Percentiles rank a stretch among this genome's conserved stretches.
Evolutionary conservation across 2,113 vertebrate genomes (phyloP).

Genomic region (Stercorarius parasiticus): DNA sequence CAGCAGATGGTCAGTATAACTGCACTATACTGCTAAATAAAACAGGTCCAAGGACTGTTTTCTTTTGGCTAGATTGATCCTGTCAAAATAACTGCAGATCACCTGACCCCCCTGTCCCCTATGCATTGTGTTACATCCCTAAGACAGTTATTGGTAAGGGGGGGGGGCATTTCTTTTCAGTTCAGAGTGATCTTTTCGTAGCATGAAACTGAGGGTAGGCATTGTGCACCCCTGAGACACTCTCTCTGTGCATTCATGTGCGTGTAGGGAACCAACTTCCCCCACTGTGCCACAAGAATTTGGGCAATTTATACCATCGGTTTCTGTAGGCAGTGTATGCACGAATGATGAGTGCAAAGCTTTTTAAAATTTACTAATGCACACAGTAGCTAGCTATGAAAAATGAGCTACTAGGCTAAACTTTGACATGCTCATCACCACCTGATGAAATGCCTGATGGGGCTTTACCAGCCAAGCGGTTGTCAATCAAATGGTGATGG

Average conservation of each 20-base stretch:
- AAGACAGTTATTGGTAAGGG: background rate
- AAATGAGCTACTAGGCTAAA: background rate
- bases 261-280: background rate
- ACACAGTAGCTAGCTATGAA: background rate
- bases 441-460: background rate
- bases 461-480: background rate
- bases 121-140: background rate
- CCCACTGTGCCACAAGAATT: rapidly evolving
- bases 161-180: background rate
- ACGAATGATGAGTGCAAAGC: background rate
- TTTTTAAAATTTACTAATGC: background rate
- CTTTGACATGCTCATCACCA: background rate
- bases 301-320: background rate
- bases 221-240: rapidly evolving
- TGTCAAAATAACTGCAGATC: background rate
- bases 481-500: background rate
- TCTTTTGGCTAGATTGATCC: background rate
- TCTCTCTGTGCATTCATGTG: background rate
- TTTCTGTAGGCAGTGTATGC: background rate
- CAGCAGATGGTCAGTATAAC: background rate
- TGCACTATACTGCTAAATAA: background rate
- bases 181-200: background rate
- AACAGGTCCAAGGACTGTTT: background rate
- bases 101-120: background rate
- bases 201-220: background rate